phyloP scores from a whole-genome alignment of 1,140 invertebrate genomes.

The Episyrphus balteatus region DNA sequence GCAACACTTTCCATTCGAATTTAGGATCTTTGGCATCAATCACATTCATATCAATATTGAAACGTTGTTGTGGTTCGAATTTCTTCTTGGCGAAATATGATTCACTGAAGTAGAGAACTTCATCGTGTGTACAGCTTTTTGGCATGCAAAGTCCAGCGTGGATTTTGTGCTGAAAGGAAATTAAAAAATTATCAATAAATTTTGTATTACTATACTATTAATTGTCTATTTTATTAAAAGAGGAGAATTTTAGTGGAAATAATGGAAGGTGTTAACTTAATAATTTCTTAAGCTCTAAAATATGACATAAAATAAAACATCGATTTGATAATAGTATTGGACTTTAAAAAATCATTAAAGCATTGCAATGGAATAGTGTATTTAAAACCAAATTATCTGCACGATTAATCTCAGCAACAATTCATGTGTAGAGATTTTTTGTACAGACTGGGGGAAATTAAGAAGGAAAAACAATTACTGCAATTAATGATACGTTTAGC shows the following conservation, averaged over 20 bases:
- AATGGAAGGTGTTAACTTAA: neutral
- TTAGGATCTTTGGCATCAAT: constrained; percentile 11
- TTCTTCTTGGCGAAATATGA: constrained; percentile 13
- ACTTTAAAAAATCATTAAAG: too few species aligned
- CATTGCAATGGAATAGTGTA: too few species aligned
- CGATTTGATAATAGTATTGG: too few species aligned
- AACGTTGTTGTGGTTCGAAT: constrained; percentile 21
- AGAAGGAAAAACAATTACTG: too few species aligned
- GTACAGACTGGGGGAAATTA: too few species aligned
- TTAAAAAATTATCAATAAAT: neutral
- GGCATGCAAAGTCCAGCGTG: constrained; percentile 11
- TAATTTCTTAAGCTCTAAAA: neutral
- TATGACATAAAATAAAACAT: too few species aligned
- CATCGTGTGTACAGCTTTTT: neutral
- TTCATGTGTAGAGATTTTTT: too few species aligned
- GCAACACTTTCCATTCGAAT: constrained; percentile 19
- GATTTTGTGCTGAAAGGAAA: constrained; percentile 7
- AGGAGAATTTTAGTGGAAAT: neutral
- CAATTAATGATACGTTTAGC: too few species aligned
- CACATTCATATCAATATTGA: constrained; percentile 16
- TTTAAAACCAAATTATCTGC: too few species aligned
- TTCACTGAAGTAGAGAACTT: constrained; percentile 4
- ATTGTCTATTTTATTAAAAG: neutral
- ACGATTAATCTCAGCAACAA: too few species aligned
- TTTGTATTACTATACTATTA: neutral